Evolutionary conservation across 1,140 invertebrate genomes (phyloP).

Genomic region (Brachionus koreanus): DNA sequence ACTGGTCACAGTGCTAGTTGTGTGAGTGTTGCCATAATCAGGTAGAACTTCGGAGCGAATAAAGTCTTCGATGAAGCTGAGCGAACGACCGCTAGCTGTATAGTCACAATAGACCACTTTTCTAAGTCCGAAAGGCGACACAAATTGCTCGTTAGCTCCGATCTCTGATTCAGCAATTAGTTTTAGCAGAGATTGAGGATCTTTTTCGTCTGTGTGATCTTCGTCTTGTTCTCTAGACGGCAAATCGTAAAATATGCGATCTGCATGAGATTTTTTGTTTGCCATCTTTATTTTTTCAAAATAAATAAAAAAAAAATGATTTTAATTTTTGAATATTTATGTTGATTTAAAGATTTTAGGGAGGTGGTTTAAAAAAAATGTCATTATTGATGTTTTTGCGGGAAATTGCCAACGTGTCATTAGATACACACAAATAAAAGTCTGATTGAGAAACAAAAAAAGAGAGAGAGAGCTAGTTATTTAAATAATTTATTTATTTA

Average conservation of each 20-base stretch:
- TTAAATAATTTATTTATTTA: neutral
- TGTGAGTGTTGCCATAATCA: constrained; percentile 61
- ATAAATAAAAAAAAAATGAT: neutral
- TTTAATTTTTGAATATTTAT: neutral
- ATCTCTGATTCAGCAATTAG: constrained; percentile 13
- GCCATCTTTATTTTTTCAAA: neutral
- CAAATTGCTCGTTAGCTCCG: neutral
- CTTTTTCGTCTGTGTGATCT: neutral
- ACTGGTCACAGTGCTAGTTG: neutral
- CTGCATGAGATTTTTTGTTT: neutral
- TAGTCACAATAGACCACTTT: constrained; percentile 42
- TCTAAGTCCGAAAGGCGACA: constrained; percentile 4
- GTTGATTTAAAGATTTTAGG: neutral
- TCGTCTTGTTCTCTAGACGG: neutral
- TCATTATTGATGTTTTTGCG: neutral
- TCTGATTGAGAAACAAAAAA: no score
- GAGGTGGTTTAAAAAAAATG: neutral
- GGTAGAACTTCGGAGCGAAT: constrained; percentile 75
- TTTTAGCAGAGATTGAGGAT: constrained; percentile 5
- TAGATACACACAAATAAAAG: neutral
- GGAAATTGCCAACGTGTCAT: neutral
- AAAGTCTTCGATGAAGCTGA: constrained; percentile 83
- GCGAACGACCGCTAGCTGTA: constrained; percentile 55
- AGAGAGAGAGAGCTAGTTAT: neutral
- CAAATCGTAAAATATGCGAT: constrained; percentile 17